A percentile compares a stretch with the other conserved stretches of the same genome.
Conservation (phyloP, 2,113 vertebrate genomes). For the Rhagologus leucostigma region DNA sequence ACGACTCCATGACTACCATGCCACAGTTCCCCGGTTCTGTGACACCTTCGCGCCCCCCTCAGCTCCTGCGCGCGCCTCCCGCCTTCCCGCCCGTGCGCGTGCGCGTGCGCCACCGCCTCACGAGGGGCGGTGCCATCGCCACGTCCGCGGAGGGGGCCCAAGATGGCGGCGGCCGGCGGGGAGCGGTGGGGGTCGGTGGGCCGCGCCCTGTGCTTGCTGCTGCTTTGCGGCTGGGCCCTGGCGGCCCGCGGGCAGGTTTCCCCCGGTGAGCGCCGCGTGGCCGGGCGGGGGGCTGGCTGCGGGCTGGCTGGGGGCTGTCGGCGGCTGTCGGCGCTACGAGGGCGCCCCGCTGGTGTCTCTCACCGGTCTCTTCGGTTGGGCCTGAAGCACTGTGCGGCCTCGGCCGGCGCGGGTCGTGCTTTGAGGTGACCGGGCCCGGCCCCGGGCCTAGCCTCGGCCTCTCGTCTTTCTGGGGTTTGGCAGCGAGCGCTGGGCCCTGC, state of each 20-base stretch:
- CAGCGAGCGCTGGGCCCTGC: neutral
- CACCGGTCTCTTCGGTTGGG: neutral
- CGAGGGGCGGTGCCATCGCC: neutral
- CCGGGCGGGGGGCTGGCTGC: neutral
- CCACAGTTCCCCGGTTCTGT: fast-evolving
- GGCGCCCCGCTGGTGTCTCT: neutral
- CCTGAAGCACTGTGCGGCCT: neutral
- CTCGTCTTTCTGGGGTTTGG: fast-evolving
- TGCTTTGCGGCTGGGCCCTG: neutral
- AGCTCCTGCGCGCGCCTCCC: neutral
- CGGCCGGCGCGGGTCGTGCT: neutral
- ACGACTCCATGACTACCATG: fast-evolving
- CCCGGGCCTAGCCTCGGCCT: neutral
- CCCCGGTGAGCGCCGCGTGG: neutral
- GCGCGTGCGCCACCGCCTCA: neutral
- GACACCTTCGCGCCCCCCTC: neutral
- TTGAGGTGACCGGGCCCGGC: neutral
- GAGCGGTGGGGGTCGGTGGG: neutral
- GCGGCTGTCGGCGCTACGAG: neutral
- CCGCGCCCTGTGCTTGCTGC: neutral
- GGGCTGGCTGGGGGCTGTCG: neutral
- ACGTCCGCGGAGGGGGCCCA: neutral
- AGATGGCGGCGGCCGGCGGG: neutral
- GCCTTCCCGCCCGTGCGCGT: neutral
- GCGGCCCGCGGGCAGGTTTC: neutral